Evolutionary conservation across 2,888 invertebrate genomes (phyloP).

Genomic region (Drepanosiphum platanoidis): DNA sequence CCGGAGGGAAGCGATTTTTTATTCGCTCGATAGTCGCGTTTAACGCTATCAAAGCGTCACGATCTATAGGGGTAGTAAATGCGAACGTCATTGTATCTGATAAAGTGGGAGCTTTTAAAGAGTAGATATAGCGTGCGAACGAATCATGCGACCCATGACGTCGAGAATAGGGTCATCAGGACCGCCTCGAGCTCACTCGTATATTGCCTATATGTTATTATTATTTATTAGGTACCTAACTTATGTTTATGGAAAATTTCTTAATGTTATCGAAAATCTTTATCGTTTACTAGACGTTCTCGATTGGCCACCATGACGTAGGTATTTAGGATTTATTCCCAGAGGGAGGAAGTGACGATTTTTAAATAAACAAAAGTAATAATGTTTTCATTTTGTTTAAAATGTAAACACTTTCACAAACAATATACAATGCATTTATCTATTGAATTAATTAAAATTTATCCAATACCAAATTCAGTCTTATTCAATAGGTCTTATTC

Average conservation of each 20-base stretch:
- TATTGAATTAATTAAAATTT: no score
- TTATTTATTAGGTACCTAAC: no score
- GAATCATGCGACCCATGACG: not conserved
- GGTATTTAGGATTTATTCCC: no score
- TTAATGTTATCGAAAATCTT: not conserved
- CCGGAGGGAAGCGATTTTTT: constrained; percentile 2
- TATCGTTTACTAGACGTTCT: no score
- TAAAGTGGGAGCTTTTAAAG: constrained; percentile 15
- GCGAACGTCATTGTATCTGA: constrained; percentile 44
- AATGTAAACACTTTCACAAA: no score
- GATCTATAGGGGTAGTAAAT: constrained; percentile 10
- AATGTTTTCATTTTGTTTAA: no score
- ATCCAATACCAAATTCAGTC: no score
- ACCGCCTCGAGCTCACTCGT: constrained; percentile 1
- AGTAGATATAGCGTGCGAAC: constrained; percentile 42
- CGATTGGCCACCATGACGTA: no score
- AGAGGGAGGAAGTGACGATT: no score
- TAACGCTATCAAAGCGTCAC: constrained; percentile 12
- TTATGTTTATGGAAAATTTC: not conserved
- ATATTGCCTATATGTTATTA: not conserved
- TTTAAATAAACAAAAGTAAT: no score
- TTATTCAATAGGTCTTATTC: no score
- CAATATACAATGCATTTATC: no score
- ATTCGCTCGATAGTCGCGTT: constrained; percentile 14
- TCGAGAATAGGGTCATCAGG: constrained; percentile 40